phyloP scores from a whole-genome alignment of 2,888 invertebrate genomes.

The Gerris lacustris region DNA sequence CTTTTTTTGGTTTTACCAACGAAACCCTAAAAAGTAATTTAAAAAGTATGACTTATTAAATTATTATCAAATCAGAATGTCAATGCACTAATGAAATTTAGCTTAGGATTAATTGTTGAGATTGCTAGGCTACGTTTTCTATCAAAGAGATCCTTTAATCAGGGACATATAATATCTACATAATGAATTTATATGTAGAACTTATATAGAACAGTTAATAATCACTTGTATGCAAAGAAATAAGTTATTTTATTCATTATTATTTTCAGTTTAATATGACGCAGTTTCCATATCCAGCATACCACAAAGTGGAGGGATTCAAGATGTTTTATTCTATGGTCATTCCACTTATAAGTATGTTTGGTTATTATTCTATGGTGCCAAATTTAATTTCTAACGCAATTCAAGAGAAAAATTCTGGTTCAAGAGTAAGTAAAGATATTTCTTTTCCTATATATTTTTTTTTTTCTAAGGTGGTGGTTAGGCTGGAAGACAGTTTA shows the following conservation, averaged over 20 bases:
- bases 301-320: slow-evolving; percentile 12
- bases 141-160: too few species aligned
- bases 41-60: too few species aligned
- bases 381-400: slow-evolving; percentile 41
- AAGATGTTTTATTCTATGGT: not conserved
- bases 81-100: too few species aligned
- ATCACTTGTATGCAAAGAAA: too few species aligned
- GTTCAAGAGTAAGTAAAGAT: slow-evolving; percentile 42
- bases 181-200: too few species aligned
- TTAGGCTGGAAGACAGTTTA: slow-evolving; percentile 4
- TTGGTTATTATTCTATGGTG: slow-evolving; percentile 21
- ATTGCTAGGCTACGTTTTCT: too few species aligned
- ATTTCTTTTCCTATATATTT: slow-evolving; percentile 6
- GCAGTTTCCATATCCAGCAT: slow-evolving; percentile 26
- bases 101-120: too few species aligned
- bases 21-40: too few species aligned
- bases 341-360: slow-evolving; percentile 20
- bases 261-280: slow-evolving; percentile 21
- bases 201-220: too few species aligned
- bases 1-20: too few species aligned
- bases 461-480: slow-evolving; percentile 5
- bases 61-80: too few species aligned
- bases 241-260: not conserved
- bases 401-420: slow-evolving; percentile 48
- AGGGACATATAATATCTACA: too few species aligned